Percentiles rank a stretch among this genome's conserved stretches.
Conservation (phyloP, 2,113 vertebrate genomes). For the Mustela lutreola region DNA sequence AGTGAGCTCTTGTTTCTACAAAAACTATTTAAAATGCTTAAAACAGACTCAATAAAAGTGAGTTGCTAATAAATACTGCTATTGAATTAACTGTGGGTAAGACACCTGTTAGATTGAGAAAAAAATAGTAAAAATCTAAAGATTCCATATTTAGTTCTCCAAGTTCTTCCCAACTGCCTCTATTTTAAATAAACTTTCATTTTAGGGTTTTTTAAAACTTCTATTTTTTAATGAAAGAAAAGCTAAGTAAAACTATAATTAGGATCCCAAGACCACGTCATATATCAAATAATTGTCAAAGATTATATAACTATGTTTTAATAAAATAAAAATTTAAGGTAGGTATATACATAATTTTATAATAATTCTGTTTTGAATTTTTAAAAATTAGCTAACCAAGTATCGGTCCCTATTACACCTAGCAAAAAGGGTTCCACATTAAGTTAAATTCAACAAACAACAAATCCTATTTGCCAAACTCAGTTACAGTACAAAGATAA, state of each 20-base stretch:
- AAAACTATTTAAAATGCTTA: slow-evolving; percentile 52
- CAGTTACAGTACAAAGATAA: slow-evolving; percentile 31
- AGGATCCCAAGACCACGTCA: neutral
- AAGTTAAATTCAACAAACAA: neutral
- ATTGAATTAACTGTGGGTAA: neutral
- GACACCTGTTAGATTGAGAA: neutral
- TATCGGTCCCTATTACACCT: neutral
- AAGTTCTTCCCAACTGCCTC: slow-evolving; percentile 21
- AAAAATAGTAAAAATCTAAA: slow-evolving; percentile 27
- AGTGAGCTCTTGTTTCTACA: neutral
- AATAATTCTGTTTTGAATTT: slow-evolving; percentile 23
- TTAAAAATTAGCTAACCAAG: slow-evolving; percentile 12
- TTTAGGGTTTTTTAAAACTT: neutral
- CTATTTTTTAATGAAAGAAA: slow-evolving; percentile 19
- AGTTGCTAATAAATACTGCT: slow-evolving; percentile 38
- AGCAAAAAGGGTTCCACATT: neutral
- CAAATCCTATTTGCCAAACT: slow-evolving; percentile 23
- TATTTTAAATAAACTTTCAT: slow-evolving; percentile 49
- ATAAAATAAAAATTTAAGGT: slow-evolving; percentile 34
- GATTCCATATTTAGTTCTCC: neutral
- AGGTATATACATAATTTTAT: neutral
- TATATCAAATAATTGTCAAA: slow-evolving; percentile 47
- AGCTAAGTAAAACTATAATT: slow-evolving; percentile 24
- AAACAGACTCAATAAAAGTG: neutral
- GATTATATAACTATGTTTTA: neutral